phyloP scores from a whole-genome alignment of 2,888 invertebrate genomes.

The Drosophila cracens region DNA sequence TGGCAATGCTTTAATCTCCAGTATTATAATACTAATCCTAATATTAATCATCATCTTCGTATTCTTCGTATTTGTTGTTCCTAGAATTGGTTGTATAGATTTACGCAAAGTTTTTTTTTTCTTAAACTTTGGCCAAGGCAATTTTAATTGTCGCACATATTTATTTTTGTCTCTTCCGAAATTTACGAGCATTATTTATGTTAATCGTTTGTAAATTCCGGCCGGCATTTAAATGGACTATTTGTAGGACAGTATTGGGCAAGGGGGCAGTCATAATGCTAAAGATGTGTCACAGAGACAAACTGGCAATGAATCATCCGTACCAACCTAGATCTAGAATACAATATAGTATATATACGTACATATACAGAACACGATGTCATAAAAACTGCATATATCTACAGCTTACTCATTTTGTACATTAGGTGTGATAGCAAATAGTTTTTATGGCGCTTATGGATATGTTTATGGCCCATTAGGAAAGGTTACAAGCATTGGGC shows the following conservation, averaged over 20 bases:
- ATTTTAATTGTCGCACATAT: slow-evolving; percentile 53
- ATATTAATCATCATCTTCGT: neutral
- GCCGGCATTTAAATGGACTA: slow-evolving; percentile 69
- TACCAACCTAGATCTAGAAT: slow-evolving; percentile 7
- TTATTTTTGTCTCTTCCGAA: slow-evolving; percentile 46
- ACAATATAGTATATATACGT: neutral
- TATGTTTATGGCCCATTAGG: slow-evolving; percentile 36
- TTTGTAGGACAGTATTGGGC: slow-evolving; percentile 23
- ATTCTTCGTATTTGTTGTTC: neutral
- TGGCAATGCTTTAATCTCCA: neutral
- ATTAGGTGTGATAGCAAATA: slow-evolving; percentile 46
- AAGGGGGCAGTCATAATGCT: slow-evolving; percentile 24
- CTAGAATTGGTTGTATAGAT: slow-evolving; percentile 9
- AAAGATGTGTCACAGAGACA: slow-evolving; percentile 31
- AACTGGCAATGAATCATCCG: slow-evolving; percentile 52
- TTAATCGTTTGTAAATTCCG: slow-evolving; percentile 62
- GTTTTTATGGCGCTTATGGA: slow-evolving; percentile 38
- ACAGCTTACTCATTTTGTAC: slow-evolving; percentile 29
- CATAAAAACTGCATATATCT: slow-evolving; percentile 29
- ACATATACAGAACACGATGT: slow-evolving; percentile 15
- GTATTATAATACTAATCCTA: neutral
- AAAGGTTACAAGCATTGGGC: slow-evolving; percentile 19
- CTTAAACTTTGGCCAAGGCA: slow-evolving; percentile 50
- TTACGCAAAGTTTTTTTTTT: slow-evolving; percentile 23
- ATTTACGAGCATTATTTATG: slow-evolving; percentile 66